Conservation (phyloP, 1,140 invertebrate species). For the Triops cancriformis region DNA sequence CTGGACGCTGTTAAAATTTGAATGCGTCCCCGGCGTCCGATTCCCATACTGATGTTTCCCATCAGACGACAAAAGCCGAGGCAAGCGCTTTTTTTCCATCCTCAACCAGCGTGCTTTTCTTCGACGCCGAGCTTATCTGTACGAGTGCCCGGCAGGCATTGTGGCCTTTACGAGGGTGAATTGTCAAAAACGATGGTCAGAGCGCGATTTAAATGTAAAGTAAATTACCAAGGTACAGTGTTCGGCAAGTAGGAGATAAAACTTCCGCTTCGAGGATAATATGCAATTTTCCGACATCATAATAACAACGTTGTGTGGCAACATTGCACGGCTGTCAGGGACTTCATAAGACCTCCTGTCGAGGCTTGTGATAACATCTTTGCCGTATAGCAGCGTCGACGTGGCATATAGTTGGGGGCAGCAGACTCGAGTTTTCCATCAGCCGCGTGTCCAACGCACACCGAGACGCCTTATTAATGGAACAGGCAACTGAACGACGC, state of each 20-base stretch:
- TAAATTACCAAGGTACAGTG: neutral
- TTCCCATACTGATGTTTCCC: neutral
- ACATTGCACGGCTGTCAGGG: neutral
- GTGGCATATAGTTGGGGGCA: neutral
- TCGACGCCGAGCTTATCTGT: neutral
- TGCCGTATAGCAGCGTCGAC: neutral
- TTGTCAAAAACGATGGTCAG: neutral
- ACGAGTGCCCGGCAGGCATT: neutral
- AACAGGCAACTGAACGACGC: conserved; percentile 12
- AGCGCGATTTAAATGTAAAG: neutral
- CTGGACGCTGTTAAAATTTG: neutral
- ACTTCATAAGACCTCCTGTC: conserved; percentile 13
- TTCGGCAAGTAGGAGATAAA: too few relatives aligned
- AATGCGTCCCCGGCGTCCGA: neutral
- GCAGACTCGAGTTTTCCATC: conserved; percentile 9
- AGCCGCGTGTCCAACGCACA: conserved; percentile 11
- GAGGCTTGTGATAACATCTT: conserved; percentile 10
- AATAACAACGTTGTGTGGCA: neutral
- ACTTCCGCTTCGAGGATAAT: neutral
- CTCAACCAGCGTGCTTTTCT: neutral
- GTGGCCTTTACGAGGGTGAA: neutral
- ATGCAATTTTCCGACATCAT: neutral
- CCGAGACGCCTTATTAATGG: conserved; percentile 12
- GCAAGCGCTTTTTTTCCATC: neutral
- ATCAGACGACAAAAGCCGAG: neutral